These are phyloP conservation scores for Drosophila limbata DNA, from an alignment of 2,888 invertebrate species.

Conservation along the genomic window DNA sequence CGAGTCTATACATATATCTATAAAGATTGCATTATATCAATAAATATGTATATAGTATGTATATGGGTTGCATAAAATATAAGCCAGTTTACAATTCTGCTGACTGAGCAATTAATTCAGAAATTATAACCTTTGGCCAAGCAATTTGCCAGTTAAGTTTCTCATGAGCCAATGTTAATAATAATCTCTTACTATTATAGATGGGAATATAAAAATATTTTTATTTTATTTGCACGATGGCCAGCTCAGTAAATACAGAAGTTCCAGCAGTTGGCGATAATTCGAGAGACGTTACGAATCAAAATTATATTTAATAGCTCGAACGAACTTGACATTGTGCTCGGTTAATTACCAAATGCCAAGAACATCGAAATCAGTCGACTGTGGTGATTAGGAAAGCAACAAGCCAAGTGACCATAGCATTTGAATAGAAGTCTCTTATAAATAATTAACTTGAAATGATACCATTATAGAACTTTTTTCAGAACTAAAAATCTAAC, in stretches of 20 bases:
- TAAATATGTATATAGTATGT: slow-evolving; percentile 30
- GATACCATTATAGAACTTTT: neutral
- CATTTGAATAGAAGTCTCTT: slow-evolving; percentile 8
- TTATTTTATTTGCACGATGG: slow-evolving; percentile 31
- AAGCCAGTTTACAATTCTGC: slow-evolving; percentile 21
- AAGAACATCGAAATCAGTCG: slow-evolving; percentile 64
- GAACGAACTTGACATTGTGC: slow-evolving; percentile 67
- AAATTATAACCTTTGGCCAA: slow-evolving; percentile 17
- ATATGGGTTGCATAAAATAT: slow-evolving; percentile 20
- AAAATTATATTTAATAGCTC: slow-evolving; percentile 62
- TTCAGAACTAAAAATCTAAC: neutral
- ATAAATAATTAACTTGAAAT: neutral
- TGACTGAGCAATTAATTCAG: slow-evolving; percentile 30
- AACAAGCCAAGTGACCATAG: slow-evolving; percentile 53
- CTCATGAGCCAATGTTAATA: neutral
- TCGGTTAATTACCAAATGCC: slow-evolving; percentile 58
- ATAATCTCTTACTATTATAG: slow-evolving; percentile 30
- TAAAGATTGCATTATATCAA: slow-evolving; percentile 24
- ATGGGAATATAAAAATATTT: neutral
- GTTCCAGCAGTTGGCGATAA: slow-evolving; percentile 49
- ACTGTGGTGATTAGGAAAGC: slow-evolving; percentile 65
- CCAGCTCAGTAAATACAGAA: slow-evolving; percentile 2
- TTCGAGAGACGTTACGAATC: slow-evolving; percentile 30
- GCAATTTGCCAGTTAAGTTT: slow-evolving; percentile 32
- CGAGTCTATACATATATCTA: slow-evolving; percentile 39